Evolutionary conservation across 2,113 vertebrate species (phyloP), one percentile per base, ranked within the genome.

Genomic region (Halichoerus grypus): DNA sequence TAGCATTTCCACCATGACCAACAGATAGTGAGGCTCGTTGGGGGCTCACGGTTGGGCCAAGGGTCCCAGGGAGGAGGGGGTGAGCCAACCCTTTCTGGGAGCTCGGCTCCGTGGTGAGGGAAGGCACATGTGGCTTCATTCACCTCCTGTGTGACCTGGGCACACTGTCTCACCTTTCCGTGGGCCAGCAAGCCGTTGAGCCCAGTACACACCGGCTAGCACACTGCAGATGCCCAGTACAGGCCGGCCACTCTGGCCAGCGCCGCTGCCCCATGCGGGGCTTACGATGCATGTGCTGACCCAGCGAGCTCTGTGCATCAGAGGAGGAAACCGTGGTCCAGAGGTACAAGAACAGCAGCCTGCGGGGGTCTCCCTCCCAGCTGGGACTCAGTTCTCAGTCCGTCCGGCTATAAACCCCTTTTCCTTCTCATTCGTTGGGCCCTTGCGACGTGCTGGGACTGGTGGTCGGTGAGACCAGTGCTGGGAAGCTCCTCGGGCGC

Each of bases 301-400:
- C 59, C 3, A 5, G 16, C 4, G 7, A 74, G 55, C 46, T 53
- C 11, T 28, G 5, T 3, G 24, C 31, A n/a, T 65, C 10, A 15
- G n/a, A 13, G 36, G 21, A 53, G 46, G 46, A 22, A 65, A 12
- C 42, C 2, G 18, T 19, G 26, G 4, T n/a, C 49, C 49, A 15
- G 55, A 42, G 14, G 26, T 1, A 0, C 14, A 33, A 16, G 82
- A 36, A 61, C 46, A 9, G 18, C 31, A 3, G 71, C 21, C 51
- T 12, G 39, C 8, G 71, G 91, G 67, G 42, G n/a, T 13, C 7
- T 11, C 49, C 22, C 46, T 61, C 53, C 31, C 80, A 36, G 91
- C 46, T 19, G 61, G 74, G 8, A 9, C 26, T 53, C 55, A 6
- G 2, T 6, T 3, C 57, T 36, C 5, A 0, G n/a, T 1, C 42